phyloP scores from a whole-genome alignment of 2,113 vertebrate species.

The Panthera leo region DNA sequence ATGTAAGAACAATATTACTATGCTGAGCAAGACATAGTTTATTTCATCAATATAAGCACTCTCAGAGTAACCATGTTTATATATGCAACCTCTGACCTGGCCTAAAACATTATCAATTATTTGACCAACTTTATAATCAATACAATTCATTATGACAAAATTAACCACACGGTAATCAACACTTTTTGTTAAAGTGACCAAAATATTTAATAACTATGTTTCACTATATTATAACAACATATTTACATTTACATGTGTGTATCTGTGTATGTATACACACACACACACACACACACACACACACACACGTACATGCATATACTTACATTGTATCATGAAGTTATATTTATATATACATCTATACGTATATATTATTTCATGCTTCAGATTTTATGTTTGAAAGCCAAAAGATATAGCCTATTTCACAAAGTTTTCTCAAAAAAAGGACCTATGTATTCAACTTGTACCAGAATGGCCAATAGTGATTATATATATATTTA shows the following conservation, averaged over 20 bases:
- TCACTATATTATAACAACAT: neutral
- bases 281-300: neutral
- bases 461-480: slow-evolving; percentile 27
- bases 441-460: neutral
- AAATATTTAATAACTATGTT: neutral
- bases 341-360: neutral
- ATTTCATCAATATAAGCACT: neutral
- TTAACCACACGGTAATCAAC: neutral
- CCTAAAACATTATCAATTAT: neutral
- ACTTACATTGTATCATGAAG: neutral
- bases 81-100: neutral
- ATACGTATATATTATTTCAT: neutral
- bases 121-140: neutral
- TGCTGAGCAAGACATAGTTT: neutral
- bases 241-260: neutral
- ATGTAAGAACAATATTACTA: neutral
- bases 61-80: neutral
- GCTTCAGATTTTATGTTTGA: slow-evolving; percentile 16
- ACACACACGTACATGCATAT: neutral
- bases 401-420: neutral
- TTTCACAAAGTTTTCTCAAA: neutral
- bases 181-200: neutral
- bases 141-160: neutral
- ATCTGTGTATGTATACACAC: neutral
- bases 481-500: neutral